A percentile compares a stretch with the other conserved stretches of the same genome.
phyloP scores from a whole-genome alignment of 1,140 invertebrate species.

The Drosophila navojoa region DNA sequence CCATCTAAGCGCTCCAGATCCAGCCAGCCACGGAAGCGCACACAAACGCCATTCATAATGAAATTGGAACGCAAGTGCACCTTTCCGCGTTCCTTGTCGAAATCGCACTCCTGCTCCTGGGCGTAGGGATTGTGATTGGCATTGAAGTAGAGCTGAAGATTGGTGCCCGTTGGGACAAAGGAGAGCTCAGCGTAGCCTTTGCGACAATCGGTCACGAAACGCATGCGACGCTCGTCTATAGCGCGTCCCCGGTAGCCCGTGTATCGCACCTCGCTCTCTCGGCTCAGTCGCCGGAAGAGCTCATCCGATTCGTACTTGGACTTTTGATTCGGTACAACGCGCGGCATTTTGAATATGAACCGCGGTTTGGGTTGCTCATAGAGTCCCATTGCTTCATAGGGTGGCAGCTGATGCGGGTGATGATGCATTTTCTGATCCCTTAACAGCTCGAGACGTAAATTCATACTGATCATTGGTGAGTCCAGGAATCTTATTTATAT shows the following conservation, averaged over 20 bases:
- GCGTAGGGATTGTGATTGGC: conserved; percentile 89
- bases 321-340: conserved; percentile 97
- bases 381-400: conserved; percentile 83
- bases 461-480: not conserved
- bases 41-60: conserved; percentile 99
- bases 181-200: conserved; percentile 98
- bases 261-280: conserved; percentile 97
- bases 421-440: conserved; percentile 58
- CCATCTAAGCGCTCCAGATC: conserved; percentile 97
- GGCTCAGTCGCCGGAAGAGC: conserved; percentile 94
- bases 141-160: conserved; percentile 94
- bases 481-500: conserved; percentile 37
- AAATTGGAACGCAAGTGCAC: conserved; percentile 96
- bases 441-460: conserved; percentile 16
- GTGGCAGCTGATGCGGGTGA: conserved; percentile 61
- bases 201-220: conserved; percentile 95
- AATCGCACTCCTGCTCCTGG: conserved; percentile 93
- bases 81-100: conserved; percentile 97
- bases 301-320: conserved; percentile 98
- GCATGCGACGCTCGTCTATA: conserved; percentile 93
- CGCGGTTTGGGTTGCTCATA: conserved; percentile 95
- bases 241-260: conserved; percentile 96
- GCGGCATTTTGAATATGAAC: conserved; percentile 97
- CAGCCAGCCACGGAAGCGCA: conserved; percentile 97
- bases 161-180: conserved; percentile 96